Conservation (phyloP, 2,113 vertebrate genomes). For the Spheniscus mendiculus region DNA sequence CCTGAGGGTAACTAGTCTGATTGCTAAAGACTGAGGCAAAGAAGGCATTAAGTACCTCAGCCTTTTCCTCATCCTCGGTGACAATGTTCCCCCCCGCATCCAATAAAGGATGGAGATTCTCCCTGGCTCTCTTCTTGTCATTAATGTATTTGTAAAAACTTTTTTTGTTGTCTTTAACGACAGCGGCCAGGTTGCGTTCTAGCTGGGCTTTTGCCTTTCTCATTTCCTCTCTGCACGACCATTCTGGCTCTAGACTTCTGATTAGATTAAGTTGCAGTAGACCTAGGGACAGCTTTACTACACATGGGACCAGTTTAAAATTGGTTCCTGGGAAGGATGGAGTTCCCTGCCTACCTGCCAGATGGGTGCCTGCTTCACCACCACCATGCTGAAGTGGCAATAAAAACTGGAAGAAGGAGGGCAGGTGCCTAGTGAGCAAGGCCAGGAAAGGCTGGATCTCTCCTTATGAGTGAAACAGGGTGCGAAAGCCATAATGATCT, state of each 20-base stretch:
- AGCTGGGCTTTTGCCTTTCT: no score
- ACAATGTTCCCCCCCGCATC: no score
- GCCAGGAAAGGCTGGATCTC: neutral
- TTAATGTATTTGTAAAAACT: no score
- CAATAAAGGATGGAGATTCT: no score
- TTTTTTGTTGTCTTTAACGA: no score
- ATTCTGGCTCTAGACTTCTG: neutral
- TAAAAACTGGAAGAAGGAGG: neutral
- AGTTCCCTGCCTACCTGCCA: neutral
- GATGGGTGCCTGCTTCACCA: neutral
- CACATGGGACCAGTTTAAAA: neutral
- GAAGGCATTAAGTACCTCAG: no score
- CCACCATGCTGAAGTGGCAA: neutral
- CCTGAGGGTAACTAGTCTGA: no score
- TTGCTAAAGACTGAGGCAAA: no score
- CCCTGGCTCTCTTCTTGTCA: no score
- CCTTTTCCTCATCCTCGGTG: no score
- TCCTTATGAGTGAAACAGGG: neutral
- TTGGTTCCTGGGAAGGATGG: neutral
- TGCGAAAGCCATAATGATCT: neutral
- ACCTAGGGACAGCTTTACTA: neutral
- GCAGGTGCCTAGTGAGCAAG: fast-evolving
- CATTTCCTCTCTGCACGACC: no score
- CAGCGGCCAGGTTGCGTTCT: no score
- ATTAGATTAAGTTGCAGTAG: neutral